Percentiles rank a stretch among this genome's conserved stretches.
phyloP scores from a whole-genome alignment of 2,113 vertebrate species.

The Ameiurus melas region DNA sequence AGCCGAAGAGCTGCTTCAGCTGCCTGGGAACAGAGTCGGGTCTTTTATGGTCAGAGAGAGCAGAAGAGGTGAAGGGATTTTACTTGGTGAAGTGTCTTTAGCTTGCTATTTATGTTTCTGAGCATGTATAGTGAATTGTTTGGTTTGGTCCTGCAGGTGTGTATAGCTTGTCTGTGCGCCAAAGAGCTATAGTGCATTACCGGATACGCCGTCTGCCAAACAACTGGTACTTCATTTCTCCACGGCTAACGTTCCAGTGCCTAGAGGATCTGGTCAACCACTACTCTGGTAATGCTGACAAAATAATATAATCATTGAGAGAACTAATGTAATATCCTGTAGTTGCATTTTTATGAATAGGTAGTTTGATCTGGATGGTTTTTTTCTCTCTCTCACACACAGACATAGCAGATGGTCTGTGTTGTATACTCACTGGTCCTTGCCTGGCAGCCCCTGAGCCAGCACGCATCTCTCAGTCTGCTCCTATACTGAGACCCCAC shows the following conservation, averaged over 20 bases:
- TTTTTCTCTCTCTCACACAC: slow-evolving; percentile 1
- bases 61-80: slow-evolving; percentile 64
- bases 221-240: slow-evolving; percentile 86
- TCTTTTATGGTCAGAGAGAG: slow-evolving; percentile 87
- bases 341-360: neutral
- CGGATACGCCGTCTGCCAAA: slow-evolving; percentile 83
- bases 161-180: slow-evolving; percentile 79
- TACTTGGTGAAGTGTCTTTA: neutral
- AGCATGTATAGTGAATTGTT: slow-evolving; percentile 1
- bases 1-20: slow-evolving; percentile 81
- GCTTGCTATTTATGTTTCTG: neutral
- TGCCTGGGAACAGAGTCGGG: slow-evolving; percentile 78
- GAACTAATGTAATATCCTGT: neutral
- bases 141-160: slow-evolving; percentile 66
- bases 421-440: slow-evolving; percentile 81
- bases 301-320: neutral
- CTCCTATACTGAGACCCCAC: slow-evolving; percentile 70
- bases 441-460: slow-evolving; percentile 72
- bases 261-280: slow-evolving; percentile 85
- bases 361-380: neutral
- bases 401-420: slow-evolving; percentile 83
- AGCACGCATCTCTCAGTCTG: slow-evolving; percentile 46
- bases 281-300: slow-evolving; percentile 80
- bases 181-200: slow-evolving; percentile 82
- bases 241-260: slow-evolving; percentile 84